Conservation (phyloP, 1,140 invertebrate species). For the Varroa destructor region DNA sequence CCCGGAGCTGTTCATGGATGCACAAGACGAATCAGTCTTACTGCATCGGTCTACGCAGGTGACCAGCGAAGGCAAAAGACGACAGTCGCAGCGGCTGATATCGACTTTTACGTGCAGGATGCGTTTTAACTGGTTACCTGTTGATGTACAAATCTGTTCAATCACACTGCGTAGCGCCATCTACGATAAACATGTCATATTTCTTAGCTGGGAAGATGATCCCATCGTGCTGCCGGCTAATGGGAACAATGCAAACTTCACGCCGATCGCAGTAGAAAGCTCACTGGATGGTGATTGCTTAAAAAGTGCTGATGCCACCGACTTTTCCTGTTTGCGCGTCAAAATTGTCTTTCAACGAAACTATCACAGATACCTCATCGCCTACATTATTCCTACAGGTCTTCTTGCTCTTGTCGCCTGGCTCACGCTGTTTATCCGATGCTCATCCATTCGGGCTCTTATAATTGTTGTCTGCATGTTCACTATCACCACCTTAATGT, state of each 20-base stretch:
- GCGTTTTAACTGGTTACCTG: constrained; percentile 3
- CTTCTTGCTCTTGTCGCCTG: background rate
- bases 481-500: background rate
- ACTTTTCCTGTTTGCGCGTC: constrained; percentile 3
- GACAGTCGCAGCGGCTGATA: background rate
- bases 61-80: background rate
- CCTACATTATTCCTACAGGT: constrained; percentile 6
- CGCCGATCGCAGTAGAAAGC: background rate
- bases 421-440: constrained; percentile 17
- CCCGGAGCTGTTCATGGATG: background rate
- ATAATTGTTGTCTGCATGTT: background rate
- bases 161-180: background rate
- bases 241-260: constrained; percentile 1
- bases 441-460: background rate
- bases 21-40: background rate
- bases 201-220: constrained; percentile 5
- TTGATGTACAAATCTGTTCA: constrained; percentile 9
- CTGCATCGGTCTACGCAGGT: background rate
- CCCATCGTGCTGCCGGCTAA: background rate
- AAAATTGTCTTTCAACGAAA: background rate
- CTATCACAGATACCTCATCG: background rate
- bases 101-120: constrained; percentile 1
- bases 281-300: constrained; percentile 4
- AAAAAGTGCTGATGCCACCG: background rate
- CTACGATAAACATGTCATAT: background rate